Evolutionary conservation across 2,888 invertebrate genomes (phyloP), one percentile per base, ranked within the genome.

Genomic region (Hedya salicella): DNA sequence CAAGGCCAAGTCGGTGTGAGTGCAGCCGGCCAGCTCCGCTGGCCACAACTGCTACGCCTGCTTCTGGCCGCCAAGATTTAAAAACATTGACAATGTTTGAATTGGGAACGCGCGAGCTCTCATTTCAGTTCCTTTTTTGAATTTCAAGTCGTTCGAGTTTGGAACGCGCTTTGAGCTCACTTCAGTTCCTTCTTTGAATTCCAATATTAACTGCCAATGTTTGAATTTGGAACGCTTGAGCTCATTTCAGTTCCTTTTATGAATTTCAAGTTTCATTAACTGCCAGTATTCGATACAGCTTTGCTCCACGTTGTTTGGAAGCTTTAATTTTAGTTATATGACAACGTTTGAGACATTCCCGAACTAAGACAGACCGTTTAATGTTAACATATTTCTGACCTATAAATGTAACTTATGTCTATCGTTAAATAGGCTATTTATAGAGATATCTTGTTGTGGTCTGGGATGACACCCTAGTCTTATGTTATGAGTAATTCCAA

Each of bases 1-100:
- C 70, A 92, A 91, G 75, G 91, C 87, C 30, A 89, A 88, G 73
- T 92, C 92, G 36, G 91, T 92, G 79, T 92, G 92, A 92, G 85
- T 79, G 75, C 79, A 78, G 77, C 76, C 72, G 3, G 75, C 87
- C 85, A 85, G 91, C 87, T 59, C 71, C 85, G 85, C 88, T 85
- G 86, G 85, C 71, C 75, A 73, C 78, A 79, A 82, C 67, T 90
- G 91, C 81, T 87, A 86, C 80, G 74, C 85, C 71, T 91, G 89
- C 80, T 88, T 91, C 79, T 86, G 87, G 86, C 80, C 78, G 74
- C 82, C 86, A 71, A 72, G 79, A 73, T 75, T 80, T 74, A 81
- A 78, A 73, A 82, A 85, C 79, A 85, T 85, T 72, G 87, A 89
- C 80, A 81, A 83, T 77, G 90, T 91, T 71, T 71, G 68, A 68